Conservation (phyloP, 53 echinoderm and acorn worm genomes). For the Echinarachnius parma region DNA sequence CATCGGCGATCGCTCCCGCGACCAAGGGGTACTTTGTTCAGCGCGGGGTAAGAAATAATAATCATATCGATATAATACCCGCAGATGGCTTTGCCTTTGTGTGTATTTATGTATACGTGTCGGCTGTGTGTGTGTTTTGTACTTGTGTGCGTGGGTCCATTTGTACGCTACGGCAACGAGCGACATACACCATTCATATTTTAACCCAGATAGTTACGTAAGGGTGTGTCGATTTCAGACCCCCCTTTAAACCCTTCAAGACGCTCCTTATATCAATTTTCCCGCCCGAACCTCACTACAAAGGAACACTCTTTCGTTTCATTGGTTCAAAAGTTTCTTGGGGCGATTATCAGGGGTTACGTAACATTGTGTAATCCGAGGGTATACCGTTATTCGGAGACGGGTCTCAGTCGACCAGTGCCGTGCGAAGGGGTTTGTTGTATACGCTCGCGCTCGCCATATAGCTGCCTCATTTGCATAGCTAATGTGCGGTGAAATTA, state of each 20-base stretch:
- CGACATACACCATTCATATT: slow-evolving; percentile 40
- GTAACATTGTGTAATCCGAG: slow-evolving; percentile 37
- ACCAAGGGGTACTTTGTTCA: slow-evolving; percentile 33
- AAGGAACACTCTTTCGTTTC: slow-evolving; percentile 2
- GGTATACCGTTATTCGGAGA: slow-evolving; percentile 21
- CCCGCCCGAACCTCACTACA: slow-evolving; percentile 23
- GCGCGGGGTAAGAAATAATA: slow-evolving; percentile 41
- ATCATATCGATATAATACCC: background rate
- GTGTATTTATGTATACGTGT: slow-evolving; percentile 17
- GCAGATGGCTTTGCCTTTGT: slow-evolving; percentile 8
- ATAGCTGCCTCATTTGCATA: slow-evolving; percentile 45
- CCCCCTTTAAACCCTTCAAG: background rate
- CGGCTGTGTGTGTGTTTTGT: too few species aligned
- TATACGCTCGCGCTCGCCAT: slow-evolving; percentile 12
- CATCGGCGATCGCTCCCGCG: slow-evolving; percentile 18
- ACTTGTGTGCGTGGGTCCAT: too few species aligned
- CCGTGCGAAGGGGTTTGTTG: background rate
- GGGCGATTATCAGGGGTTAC: slow-evolving; percentile 29
- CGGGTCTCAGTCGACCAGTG: background rate
- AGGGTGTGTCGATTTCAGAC: slow-evolving; percentile 36
- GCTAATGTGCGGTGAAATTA: slow-evolving; percentile 35
- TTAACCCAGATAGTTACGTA: slow-evolving; percentile 50
- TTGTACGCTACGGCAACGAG: too few species aligned
- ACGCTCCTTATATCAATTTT: background rate
- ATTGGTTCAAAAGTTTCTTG: slow-evolving; percentile 29